Base-by-base conservation (phyloP, 2,113 vertebrate species). In the Salminus brasiliensis region DNA sequence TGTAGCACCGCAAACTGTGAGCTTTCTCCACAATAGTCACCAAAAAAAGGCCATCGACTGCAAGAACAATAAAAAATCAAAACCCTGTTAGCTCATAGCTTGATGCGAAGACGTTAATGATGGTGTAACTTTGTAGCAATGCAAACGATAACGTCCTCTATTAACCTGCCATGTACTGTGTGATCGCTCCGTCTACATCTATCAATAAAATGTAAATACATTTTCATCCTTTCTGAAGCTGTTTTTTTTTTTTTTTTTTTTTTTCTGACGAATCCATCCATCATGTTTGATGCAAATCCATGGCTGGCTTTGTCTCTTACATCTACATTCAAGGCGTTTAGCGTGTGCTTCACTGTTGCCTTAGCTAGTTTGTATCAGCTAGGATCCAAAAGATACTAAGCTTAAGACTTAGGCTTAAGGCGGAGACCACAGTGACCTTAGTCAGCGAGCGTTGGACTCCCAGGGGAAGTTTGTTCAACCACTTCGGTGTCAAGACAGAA, bases 181-280 rank as follows among this genome's bases (percentile, higher is more conserved):
- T 55, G 84, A 83, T 80, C 74, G 84, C 80, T 82, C 87, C 83
- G 82, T 81, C 81, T 88, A 78, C 85, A 83, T 84, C 82, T 80
- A 80, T 87, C 85, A 93, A 92, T 93, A 93, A 93, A 93, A 80
- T 90, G 90, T 89, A 86, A 85, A 91, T 92, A 88, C 88, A 85
- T 92, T 93, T 92, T 91, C 85, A 88, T 87, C 86, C 86, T 84
- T 83, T 79, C 79, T 65, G 13, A 34, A 4, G 7, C 3, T 6
- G 16, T n/a, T 23, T 77, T 30, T 63, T 74, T 1, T 74, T 49
- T 60, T n/a, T n/a, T n/a, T n/a, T n/a, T n/a, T n/a, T n/a, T n/a
- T n/a, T n/a, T n/a, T n/a, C n/a, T n/a, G n/a, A n/a, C n/a, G n/a
- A n/a, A n/a, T n/a, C n/a, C n/a, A n/a, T n/a, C n/a, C n/a, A n/a